These are phyloP conservation scores for Solenodon paradoxus DNA, from an alignment of 2,113 vertebrate species.

Conservation along the genomic window DNA sequence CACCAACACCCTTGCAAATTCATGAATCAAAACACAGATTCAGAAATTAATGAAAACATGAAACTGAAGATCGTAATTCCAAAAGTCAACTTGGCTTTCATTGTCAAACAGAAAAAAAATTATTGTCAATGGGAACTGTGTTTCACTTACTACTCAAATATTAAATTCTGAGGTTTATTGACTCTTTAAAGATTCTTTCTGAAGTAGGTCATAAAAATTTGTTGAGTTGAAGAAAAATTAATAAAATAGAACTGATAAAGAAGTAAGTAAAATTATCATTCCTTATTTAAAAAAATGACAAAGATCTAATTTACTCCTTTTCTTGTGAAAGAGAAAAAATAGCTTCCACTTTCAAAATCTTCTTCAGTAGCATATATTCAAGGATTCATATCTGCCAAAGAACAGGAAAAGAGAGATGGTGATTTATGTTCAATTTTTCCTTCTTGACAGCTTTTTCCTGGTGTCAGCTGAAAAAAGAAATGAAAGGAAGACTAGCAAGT, in stretches of 20 bases:
- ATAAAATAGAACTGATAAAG: not conserved
- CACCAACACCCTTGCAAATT: not conserved
- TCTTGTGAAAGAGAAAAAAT: not conserved
- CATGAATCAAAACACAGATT: not conserved
- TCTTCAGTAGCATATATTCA: not conserved
- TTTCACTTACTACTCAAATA: conserved; percentile 8
- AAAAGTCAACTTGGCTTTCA: not conserved
- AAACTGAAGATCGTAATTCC: not conserved
- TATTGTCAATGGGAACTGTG: not conserved
- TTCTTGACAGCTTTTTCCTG: not conserved
- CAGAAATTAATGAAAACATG: not conserved
- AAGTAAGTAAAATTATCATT: not conserved
- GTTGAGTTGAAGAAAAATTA: not conserved
- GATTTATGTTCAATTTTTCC: not conserved
- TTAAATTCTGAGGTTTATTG: not conserved
- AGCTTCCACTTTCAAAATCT: too few relatives aligned
- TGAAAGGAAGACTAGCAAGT: not conserved
- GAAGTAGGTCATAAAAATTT: not conserved
- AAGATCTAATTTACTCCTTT: not conserved
- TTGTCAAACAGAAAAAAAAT: not conserved
- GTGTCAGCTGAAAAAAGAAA: not conserved
- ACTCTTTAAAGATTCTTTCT: not conserved
- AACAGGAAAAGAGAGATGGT: not conserved
- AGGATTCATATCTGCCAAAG: not conserved
- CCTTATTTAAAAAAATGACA: not conserved